Percentiles rank a stretch among this genome's conserved stretches.
Conservation (phyloP, 2,797 vertebrate genomes). For the Argentina silus region DNA sequence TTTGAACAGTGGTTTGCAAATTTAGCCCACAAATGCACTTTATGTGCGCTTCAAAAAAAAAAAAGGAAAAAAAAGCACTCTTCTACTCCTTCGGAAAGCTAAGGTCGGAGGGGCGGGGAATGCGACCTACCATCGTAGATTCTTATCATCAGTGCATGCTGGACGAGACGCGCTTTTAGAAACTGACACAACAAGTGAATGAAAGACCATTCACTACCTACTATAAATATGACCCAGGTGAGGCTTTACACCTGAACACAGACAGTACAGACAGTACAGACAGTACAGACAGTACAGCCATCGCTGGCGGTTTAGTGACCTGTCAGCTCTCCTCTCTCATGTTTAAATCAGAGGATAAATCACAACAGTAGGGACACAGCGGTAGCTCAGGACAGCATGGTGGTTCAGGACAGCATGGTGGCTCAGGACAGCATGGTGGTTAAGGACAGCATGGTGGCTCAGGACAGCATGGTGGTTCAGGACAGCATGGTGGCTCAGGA, state of each 20-base stretch:
- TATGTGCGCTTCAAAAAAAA: constrained; percentile 42
- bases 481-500: too few relatives aligned
- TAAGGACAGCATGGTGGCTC: too few relatives aligned
- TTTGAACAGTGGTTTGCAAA: constrained; percentile 74
- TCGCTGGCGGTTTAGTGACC: not conserved
- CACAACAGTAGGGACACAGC: constrained; percentile 9
- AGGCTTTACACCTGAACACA: too few relatives aligned
- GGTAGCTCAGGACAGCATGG: not conserved
- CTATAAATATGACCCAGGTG: not conserved
- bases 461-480: too few relatives aligned
- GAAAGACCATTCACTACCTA: not conserved
- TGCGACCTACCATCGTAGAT: not conserved
- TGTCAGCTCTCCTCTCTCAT: constrained; percentile 4
- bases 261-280: too few relatives aligned
- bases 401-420: too few relatives aligned
- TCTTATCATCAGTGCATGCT: not conserved
- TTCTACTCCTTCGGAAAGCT: constrained; percentile 3
- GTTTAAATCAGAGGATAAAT: constrained; percentile 16
- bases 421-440: too few relatives aligned
- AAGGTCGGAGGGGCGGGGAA: not conserved
- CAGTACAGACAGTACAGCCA: not conserved
- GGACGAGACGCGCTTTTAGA: not conserved
- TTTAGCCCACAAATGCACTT: constrained; percentile 68
- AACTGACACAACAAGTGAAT: not conserved
- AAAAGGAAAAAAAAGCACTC: not conserved